Conservation (phyloP, 2,797 vertebrate genomes). For the Australoheros facetus region DNA sequence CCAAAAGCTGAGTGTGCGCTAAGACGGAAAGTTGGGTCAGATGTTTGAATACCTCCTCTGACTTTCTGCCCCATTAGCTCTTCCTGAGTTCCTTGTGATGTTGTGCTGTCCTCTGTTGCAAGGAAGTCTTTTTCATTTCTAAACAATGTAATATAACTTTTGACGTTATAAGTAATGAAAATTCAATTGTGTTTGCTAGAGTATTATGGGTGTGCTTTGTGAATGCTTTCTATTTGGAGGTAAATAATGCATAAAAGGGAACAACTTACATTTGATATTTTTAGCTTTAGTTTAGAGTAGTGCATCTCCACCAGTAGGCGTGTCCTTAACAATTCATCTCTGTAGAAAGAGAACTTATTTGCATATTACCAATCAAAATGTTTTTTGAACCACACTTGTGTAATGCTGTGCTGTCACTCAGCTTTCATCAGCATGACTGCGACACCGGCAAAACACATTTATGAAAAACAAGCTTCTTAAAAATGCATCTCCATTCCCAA, state of each 20-base stretch:
- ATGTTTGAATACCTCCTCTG: constrained; percentile 21
- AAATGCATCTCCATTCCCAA: neutral
- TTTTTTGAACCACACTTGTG: constrained; percentile 2
- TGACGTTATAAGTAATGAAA: constrained; percentile 2
- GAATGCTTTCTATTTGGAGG: neutral
- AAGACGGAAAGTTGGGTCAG: constrained; percentile 14
- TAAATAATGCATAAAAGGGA: constrained; percentile 6
- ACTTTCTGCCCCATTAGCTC: constrained; percentile 17
- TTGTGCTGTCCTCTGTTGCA: neutral
- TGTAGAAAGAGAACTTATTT: neutral
- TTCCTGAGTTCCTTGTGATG: constrained; percentile 31
- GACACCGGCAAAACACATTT: neutral
- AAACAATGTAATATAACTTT: constrained; percentile 4
- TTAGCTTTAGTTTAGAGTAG: neutral
- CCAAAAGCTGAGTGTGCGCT: constrained; percentile 19
- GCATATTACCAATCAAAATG: constrained; percentile 21
- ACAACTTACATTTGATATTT: neutral
- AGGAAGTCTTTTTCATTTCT: constrained; percentile 8
- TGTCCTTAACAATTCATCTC: neutral
- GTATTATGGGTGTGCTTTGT: neutral
- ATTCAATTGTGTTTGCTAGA: neutral
- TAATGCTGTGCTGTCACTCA: neutral
- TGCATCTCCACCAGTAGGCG: neutral
- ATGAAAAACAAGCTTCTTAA: constrained; percentile 1
- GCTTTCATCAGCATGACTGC: neutral